phyloP scores from a whole-genome alignment of 2,113 vertebrate species.

The Vimba vimba region DNA sequence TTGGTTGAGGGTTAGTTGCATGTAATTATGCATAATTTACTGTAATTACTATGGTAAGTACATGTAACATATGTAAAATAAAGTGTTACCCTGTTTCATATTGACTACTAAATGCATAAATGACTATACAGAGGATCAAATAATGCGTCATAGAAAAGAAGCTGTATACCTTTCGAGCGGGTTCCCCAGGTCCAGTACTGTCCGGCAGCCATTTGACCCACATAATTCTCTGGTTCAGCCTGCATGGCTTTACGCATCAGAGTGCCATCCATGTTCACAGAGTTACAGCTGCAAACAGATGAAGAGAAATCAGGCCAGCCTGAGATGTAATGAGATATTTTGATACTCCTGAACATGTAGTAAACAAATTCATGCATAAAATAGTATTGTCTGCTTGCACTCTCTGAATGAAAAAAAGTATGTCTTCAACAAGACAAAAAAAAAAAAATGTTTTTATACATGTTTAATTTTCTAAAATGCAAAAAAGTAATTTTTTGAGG shows the following conservation, averaged over 20 bases:
- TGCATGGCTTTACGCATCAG: conserved; percentile 82
- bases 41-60: too few species aligned
- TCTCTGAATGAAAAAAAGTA: not conserved
- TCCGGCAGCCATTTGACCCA: conserved; percentile 82
- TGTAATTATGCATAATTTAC: too few species aligned
- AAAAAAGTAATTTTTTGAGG: too few species aligned
- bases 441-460: not conserved
- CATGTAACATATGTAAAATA: too few species aligned
- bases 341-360: not conserved
- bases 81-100: not conserved
- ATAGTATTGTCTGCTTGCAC: not conserved
- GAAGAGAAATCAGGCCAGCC: not conserved
- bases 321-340: not conserved
- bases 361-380: not conserved
- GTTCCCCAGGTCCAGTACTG: conserved; percentile 84
- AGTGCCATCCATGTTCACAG: conserved; percentile 87
- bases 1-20: too few species aligned
- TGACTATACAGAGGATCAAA: not conserved
- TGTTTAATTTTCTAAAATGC: not conserved
- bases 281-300: conserved; percentile 77
- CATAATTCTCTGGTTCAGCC: conserved; percentile 83
- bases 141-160: not conserved
- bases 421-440: not conserved
- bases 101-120: not conserved
- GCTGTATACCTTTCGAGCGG: conserved; percentile 71